These are phyloP conservation scores for Spodoptera littoralis DNA, from an alignment of 2,888 invertebrate species.

Conservation along the genomic window DNA sequence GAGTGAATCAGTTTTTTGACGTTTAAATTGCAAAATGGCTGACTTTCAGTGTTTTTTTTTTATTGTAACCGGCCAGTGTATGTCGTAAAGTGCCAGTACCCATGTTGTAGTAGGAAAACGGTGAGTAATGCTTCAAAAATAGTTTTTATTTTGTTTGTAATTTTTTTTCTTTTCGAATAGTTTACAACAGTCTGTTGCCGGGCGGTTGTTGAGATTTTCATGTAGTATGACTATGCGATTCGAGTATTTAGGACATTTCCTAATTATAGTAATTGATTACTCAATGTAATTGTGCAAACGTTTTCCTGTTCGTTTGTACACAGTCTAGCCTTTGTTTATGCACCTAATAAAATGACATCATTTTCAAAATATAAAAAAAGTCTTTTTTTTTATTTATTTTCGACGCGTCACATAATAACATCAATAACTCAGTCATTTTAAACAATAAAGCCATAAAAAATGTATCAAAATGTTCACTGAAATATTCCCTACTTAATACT, in stretches of 20 bases:
- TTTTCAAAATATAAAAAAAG: background rate
- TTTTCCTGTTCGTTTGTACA: slow-evolving; percentile 24
- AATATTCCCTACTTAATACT: background rate
- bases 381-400: too few species aligned
- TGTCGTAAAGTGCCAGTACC: slow-evolving; percentile 40
- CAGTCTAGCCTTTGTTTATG: slow-evolving; percentile 1
- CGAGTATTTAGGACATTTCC: slow-evolving; percentile 33
- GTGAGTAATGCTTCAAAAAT: slow-evolving; percentile 58
- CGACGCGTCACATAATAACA: background rate
- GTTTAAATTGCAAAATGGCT: slow-evolving; percentile 54
- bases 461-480: background rate
- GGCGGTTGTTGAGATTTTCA: slow-evolving; percentile 20
- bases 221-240: slow-evolving; percentile 23
- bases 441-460: background rate
- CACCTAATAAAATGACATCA: background rate
- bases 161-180: slow-evolving; percentile 44
- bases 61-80: slow-evolving; percentile 28
- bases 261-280: slow-evolving; percentile 45
- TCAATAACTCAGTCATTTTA: background rate
- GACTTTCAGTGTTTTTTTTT: slow-evolving; percentile 48
- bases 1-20: slow-evolving; percentile 48
- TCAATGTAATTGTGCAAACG: slow-evolving; percentile 26
- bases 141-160: slow-evolving; percentile 57
- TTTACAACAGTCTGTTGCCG: slow-evolving; percentile 39
- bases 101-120: slow-evolving; percentile 38